Evolutionary conservation across 2,888 invertebrate species (phyloP), one percentile per base, ranked within the genome.

Genomic region (Urechis unicinctus): DNA sequence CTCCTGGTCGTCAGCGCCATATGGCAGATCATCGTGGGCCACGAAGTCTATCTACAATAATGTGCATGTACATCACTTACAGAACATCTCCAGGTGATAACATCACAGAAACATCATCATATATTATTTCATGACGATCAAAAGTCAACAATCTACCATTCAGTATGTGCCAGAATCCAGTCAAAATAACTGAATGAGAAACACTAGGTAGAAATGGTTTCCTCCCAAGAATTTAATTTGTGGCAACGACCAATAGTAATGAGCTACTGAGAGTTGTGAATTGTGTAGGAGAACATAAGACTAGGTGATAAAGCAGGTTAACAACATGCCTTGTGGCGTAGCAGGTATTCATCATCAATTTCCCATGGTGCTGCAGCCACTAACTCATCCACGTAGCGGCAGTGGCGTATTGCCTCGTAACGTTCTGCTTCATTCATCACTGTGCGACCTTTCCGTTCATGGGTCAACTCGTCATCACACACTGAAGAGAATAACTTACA

Each of bases 311-410:
- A 36, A n/a, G 9, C n/a, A n/a, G n/a, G n/a, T 22, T 26, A 36
- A 36, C 26, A 5, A n/a, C 24, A 51, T 5, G 85, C 86, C 80
- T 98, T 98, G 81, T 97, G 88, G 66, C 86, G 85, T 63, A 85
- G 84, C 45, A 97, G 82, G 77, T 92, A 98, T 46, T 88, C 90
- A 72, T 95, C 92, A 70, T 88, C 88, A 62, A 90, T 81, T 66
- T 87, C 86, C 97, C 97, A 97, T 0, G 97, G 97, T 31, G 95
- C 95, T 78, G 92, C 89, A 63, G 85, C 81, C 4, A 95, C 85
- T 53, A 94, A 88, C 84, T 97, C 97, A 80, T 97, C 97, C n/a
- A 96, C 96, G 78, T 97, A 97, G 74, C 97, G 87, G 81, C 97
- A 97, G 81, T 97, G 96, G 65, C 91, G 83, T 42, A 97, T 88